Base-by-base conservation (phyloP, 1,140 invertebrate species). In the Rhyacophila brunnea region DNA sequence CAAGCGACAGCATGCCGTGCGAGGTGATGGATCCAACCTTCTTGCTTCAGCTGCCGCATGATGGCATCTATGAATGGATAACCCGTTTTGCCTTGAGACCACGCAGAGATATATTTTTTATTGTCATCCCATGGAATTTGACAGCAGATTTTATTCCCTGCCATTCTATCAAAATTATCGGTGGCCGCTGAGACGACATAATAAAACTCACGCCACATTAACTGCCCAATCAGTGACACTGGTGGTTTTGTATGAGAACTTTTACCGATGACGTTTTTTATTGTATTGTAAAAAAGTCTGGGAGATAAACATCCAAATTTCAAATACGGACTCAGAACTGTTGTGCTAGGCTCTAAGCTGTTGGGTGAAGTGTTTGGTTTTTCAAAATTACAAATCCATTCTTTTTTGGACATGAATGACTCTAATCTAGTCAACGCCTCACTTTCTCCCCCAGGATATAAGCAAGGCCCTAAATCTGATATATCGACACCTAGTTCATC, bases 31-130 rank as follows among this genome's bases (percentile, higher is more conserved):
- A 90, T 88, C 88, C 88, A 90, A 6, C 88, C 88, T 68, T 89
- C 87, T 67, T 85, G 79, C 46, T 83, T 77, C 6, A 90, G 68
- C 68, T 90, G 88, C 4, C 83, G 80, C 87, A 90, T 89, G 15
- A 89, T 87, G 17, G 88, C 88, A 81, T 90, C 88, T 56, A 90
- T 89, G 74, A 88, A 90, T 1, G 89, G 89, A 73, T 87, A 91
- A 0, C 88, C 88, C 7, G 88, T 90, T 60, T 75, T 80, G 17
- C 85, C 89, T 68, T 82, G 71, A 5, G 84, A 79, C 87, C 87
- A 90, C 10, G 86, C 86, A 64, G 82, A 78, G 13, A 89, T 68
- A 56, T 82, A 79, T 44, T 79, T 78, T 6, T 81, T 74, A 68
- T 89, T 86, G 58, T 78, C 76, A 53, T 84, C 79, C 88, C 88